phyloP scores from a whole-genome alignment of 1,140 invertebrate genomes.

The Trinorchestia longiramus region DNA sequence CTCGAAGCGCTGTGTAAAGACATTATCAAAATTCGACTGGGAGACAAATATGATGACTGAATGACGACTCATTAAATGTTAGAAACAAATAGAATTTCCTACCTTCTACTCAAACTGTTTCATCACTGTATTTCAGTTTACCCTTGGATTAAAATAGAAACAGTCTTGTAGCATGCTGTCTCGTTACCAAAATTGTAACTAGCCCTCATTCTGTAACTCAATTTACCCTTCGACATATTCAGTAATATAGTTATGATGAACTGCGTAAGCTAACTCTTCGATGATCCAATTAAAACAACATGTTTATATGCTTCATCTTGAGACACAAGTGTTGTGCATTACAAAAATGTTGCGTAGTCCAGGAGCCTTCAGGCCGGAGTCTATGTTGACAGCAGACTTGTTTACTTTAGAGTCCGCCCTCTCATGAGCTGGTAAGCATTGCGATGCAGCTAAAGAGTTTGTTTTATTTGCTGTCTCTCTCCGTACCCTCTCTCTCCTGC shows the following conservation, averaged over 20 bases:
- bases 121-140: background rate
- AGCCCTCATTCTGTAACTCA: background rate
- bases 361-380: background rate
- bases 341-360: background rate
- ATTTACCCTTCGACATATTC: no score
- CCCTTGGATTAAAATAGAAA: background rate
- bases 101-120: background rate
- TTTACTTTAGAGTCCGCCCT: background rate
- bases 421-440: background rate
- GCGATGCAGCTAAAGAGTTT: background rate
- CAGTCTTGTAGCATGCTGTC: background rate
- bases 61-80: background rate
- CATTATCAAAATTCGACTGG: no score
- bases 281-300: background rate
- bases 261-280: no score
- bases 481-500: background rate
- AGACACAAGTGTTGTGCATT: background rate
- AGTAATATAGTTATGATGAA: no score
- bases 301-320: background rate
- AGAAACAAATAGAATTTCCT: background rate
- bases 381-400: background rate
- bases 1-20: no score
- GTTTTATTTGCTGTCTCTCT: background rate
- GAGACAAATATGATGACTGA: no score
- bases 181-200: background rate